Evolutionary conservation across 1,140 invertebrate species (phyloP), one percentile per base, ranked within the genome.

Genomic region (Eubasilissa regina): DNA sequence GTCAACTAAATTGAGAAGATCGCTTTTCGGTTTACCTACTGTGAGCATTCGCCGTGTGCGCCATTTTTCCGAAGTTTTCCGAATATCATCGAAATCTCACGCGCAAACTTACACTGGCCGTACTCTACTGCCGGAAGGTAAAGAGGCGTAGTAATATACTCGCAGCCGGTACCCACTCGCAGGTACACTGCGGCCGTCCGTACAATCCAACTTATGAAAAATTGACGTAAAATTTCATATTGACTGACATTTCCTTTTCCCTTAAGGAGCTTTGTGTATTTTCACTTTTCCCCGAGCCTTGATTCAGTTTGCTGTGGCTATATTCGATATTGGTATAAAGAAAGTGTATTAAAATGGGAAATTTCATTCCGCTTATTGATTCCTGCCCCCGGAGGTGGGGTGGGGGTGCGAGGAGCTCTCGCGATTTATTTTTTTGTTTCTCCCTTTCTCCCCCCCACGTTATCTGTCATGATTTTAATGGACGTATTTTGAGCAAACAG

Each of bases 161-260:
- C n/a, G n/a, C n/a, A n/a, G n/a, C n/a, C n/a, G n/a, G n/a, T n/a
- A n/a, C n/a, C 25, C 25, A 8, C 11, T 13, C 11, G 48, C n/a
- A n/a, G 56, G 15, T 3, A 4, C 56, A n/a, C 4, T 10, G 43
- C 19, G 55, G 8, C 53, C 70, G 56, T 51, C n/a, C 25, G 68
- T 77, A 68, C 81, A 75, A 82, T 82, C 51, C 78, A 72, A 79
- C 74, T 82, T 82, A 82, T 79, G 81, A 82, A 82, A 75, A 82
- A 82, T 80, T 82, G 81, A 82, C 81, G 77, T 80, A 78, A 82
- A 82, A 82, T 82, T 73, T 78, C 70, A 82, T 82, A 78, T 78
- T 80, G 81, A 82, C 70, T 82, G 81, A 82, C 81, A 75, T 77
- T 82, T 82, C 77, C 81, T 82, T 82, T 82, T 76, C 72, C 81